Conservation (phyloP, 2,113 vertebrate genomes). For the Channa argus region DNA sequence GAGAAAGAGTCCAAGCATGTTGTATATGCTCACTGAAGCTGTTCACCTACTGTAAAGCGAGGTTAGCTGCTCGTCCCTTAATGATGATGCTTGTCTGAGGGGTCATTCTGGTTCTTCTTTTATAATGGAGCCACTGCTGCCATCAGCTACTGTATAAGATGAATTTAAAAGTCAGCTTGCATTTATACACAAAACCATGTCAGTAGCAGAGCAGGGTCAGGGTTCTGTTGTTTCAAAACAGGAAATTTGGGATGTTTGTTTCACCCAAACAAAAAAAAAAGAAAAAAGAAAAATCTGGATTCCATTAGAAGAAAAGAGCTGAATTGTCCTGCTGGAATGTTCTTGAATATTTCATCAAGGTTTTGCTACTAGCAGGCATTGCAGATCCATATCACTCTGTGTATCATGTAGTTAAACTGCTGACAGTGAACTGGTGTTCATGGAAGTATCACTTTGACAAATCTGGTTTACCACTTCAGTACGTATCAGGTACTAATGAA, state of each 20-base stretch:
- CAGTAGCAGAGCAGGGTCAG: conserved; percentile 18
- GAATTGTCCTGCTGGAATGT: conserved; percentile 50
- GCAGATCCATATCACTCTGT: conserved; percentile 32
- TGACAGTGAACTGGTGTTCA: conserved; percentile 1
- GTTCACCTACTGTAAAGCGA: conserved; percentile 50
- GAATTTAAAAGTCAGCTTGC: conserved; percentile 43
- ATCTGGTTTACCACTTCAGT: background rate
- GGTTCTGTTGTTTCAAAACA: conserved; percentile 53
- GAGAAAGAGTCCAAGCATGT: background rate
- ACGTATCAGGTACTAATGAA: no score
- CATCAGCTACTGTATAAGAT: conserved; percentile 16
- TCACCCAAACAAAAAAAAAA: background rate
- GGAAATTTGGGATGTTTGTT: conserved; percentile 49
- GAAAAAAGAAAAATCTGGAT: conserved; percentile 38
- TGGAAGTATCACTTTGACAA: conserved; percentile 12
- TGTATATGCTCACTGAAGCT: conserved; percentile 5
- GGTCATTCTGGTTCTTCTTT: conserved; percentile 29
- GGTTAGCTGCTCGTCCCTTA: conserved; percentile 33
- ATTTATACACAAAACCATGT: conserved; percentile 11
- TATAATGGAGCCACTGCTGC: conserved; percentile 18
- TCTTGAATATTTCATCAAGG: conserved; percentile 61
- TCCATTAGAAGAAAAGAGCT: conserved; percentile 48
- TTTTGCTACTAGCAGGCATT: conserved; percentile 44
- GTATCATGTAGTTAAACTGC: conserved; percentile 12
- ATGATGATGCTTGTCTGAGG: conserved; percentile 51